These are phyloP conservation scores for Hoplias malabaricus DNA, from an alignment of 2,113 vertebrate genomes.

Conservation along the genomic window DNA sequence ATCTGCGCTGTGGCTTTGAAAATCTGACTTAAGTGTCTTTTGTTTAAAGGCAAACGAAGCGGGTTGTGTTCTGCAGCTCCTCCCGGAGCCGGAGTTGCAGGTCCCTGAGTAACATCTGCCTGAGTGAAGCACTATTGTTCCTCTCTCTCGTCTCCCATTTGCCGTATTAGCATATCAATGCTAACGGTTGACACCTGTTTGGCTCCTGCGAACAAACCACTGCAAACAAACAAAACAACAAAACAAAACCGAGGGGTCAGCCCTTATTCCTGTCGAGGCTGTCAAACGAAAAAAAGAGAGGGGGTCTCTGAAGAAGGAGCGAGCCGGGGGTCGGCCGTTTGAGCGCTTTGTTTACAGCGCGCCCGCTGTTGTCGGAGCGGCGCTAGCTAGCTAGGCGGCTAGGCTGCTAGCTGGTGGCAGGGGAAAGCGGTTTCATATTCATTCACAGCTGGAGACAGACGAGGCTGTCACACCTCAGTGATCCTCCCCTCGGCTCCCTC, in stretches of 20 bases:
- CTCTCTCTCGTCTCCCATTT: conserved; percentile 36
- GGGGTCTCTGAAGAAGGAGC: neutral
- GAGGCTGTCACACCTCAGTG: conserved; percentile 22
- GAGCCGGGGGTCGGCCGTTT: neutral
- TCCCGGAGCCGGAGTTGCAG: neutral
- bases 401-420: neutral
- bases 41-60: conserved; percentile 8
- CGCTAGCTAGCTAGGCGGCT: conserved; percentile 1
- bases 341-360: neutral
- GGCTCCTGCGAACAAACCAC: conserved; percentile 13
- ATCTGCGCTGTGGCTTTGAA: neutral
- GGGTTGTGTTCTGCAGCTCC: neutral
- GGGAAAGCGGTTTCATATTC: conserved; percentile 28
- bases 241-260: conserved; percentile 28
- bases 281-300: neutral
- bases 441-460: conserved; percentile 37
- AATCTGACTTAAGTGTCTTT: neutral
- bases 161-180: conserved; percentile 40
- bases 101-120: conserved; percentile 41
- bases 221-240: neutral
- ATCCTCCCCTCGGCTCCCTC: conserved; percentile 36
- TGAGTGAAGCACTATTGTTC: conserved; percentile 21
- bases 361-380: neutral
- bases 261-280: conserved; percentile 20
- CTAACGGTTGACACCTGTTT: conserved; percentile 46